Conservation (phyloP, 2,113 vertebrate species). For the Amblyornis subalaris region DNA sequence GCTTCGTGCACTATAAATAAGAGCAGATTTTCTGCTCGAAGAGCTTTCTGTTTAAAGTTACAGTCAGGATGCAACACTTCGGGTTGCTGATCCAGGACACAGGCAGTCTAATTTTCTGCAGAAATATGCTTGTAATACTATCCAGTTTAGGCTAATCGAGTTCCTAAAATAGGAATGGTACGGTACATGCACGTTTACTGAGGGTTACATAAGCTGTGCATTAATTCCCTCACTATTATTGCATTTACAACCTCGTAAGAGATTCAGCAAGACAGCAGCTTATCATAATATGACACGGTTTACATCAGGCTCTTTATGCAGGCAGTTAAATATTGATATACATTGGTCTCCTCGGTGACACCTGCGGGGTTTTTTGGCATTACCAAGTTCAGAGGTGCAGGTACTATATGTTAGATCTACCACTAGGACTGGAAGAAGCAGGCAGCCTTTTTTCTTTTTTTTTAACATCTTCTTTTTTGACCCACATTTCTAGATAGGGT, state of each 20-base stretch:
- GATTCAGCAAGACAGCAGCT: neutral
- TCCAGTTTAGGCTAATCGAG: neutral
- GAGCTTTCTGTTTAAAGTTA: neutral
- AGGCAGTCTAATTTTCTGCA: neutral
- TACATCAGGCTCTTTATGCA: neutral
- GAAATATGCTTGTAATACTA: neutral
- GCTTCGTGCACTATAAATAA: neutral
- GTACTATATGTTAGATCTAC: neutral
- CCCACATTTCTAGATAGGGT: neutral
- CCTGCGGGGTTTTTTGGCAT: neutral
- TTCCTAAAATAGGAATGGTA: constrained; percentile 7
- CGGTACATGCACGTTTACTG: neutral
- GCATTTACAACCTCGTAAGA: neutral
- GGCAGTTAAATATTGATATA: neutral
- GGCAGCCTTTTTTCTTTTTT: neutral
- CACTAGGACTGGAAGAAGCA: neutral
- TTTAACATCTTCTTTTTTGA: neutral
- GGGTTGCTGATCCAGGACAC: neutral
- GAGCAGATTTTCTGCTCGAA: neutral
- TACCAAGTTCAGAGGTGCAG: neutral
- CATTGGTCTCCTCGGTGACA: neutral
- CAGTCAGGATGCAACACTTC: neutral
- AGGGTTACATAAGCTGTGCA: neutral
- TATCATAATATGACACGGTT: neutral
- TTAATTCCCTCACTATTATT: neutral